Percentiles rank a stretch among this genome's conserved stretches.
Conservation (phyloP, 2,113 vertebrate genomes). For the Promerops cafer region DNA sequence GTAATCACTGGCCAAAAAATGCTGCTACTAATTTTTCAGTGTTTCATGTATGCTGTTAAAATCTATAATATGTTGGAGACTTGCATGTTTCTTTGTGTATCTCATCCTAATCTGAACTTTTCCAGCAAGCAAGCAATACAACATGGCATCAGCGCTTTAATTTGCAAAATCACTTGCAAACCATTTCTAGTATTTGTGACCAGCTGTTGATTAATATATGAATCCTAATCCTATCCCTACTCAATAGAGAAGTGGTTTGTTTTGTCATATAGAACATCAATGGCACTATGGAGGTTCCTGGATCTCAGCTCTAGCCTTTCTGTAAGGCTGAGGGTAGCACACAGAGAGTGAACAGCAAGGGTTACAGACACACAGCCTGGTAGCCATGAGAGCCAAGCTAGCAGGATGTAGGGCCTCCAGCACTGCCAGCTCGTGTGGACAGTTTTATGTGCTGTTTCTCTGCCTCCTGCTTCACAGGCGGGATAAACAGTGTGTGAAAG, state of each 20-base stretch:
- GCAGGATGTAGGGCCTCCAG: background rate
- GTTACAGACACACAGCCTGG: background rate
- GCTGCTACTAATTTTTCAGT: background rate
- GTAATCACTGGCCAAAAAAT: background rate
- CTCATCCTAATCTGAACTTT: background rate
- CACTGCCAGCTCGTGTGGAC: slow-evolving; percentile 4
- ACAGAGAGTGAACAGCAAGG: background rate
- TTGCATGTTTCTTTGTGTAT: background rate
- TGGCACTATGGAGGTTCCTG: background rate
- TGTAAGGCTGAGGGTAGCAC: background rate
- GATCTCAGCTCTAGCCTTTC: background rate
- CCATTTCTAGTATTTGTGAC: background rate
- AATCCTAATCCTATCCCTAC: background rate
- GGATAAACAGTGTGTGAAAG: background rate
- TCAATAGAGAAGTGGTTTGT: background rate
- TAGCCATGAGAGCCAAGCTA: background rate
- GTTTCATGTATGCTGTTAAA: background rate
- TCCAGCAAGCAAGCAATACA: background rate
- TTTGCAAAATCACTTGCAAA: background rate
- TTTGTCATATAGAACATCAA: background rate
- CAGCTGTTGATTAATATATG: background rate
- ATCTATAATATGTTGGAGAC: background rate
- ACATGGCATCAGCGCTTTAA: background rate
- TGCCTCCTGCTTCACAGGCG: background rate
- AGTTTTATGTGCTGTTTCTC: slow-evolving; percentile 19